These are phyloP conservation scores for Chaetodon trifasciatus DNA, from an alignment of 2,797 vertebrate species.

Conservation along the genomic window DNA sequence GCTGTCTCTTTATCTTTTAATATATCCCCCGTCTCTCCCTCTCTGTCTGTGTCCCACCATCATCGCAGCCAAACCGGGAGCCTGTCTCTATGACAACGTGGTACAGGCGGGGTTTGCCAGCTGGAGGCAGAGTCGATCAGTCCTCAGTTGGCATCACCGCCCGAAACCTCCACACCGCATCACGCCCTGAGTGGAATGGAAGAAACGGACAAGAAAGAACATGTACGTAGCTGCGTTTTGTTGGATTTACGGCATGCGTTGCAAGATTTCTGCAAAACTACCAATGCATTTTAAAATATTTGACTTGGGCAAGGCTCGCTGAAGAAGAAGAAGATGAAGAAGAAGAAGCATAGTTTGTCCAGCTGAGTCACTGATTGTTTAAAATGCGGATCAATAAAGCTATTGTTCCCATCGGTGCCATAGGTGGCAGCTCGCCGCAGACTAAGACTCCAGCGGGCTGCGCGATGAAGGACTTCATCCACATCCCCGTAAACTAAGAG, in stretches of 20 bases:
- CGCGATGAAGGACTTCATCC: not conserved
- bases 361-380: constrained; percentile 61
- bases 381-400: constrained; percentile 55
- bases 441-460: constrained; percentile 16
- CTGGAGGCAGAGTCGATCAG: constrained; percentile 62
- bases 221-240: constrained; percentile 74
- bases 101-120: constrained; percentile 81
- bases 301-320: not conserved
- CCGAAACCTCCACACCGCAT: constrained; percentile 61
- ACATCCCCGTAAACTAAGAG: not conserved
- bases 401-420: constrained; percentile 66
- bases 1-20: not conserved
- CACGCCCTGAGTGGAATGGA: constrained; percentile 83
- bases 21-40: not conserved
- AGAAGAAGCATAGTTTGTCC: constrained; percentile 26
- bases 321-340: not conserved
- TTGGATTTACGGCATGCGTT: not conserved
- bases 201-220: constrained; percentile 80
- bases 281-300: not conserved
- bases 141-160: constrained; percentile 67
- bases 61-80: constrained; percentile 55
- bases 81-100: constrained; percentile 84
- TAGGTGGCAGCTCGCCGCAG: constrained; percentile 14
- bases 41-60: constrained; percentile 22
- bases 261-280: not conserved